Conservation (phyloP, 2,113 vertebrate species). For the Tautogolabrus adspersus region DNA sequence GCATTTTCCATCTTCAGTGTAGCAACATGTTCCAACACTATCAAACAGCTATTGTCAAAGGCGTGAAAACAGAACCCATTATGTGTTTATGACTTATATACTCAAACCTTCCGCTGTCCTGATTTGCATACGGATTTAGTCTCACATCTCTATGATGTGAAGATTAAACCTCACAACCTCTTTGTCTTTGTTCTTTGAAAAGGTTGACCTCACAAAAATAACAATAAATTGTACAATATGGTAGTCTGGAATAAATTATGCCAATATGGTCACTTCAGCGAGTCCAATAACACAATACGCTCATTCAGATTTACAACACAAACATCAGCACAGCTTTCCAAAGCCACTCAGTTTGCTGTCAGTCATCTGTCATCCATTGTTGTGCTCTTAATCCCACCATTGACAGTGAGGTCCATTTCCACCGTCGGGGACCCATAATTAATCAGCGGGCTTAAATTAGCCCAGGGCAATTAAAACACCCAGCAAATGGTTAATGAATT, state of each 20-base stretch:
- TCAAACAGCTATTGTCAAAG: too few relatives aligned
- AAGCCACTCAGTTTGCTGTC: conserved; percentile 75
- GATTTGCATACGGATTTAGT: background rate
- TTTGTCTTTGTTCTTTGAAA: conserved; percentile 31
- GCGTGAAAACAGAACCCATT: too few relatives aligned
- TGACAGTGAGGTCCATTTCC: conserved; percentile 65
- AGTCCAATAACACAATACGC: conserved; percentile 57
- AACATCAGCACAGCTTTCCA: conserved; percentile 75
- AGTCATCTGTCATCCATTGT: conserved; percentile 81
- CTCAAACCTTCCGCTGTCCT: too few relatives aligned
- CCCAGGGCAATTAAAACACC: conserved; percentile 77
- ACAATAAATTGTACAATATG: conserved; percentile 54
- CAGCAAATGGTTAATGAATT: conserved; percentile 73
- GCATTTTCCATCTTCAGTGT: too few relatives aligned
- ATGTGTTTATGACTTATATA: too few relatives aligned
- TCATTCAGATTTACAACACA: conserved; percentile 70
- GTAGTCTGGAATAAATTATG: conserved; percentile 46
- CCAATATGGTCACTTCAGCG: conserved; percentile 55
- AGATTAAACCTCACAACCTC: conserved; percentile 1
- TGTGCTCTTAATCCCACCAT: conserved; percentile 70
- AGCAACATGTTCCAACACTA: too few relatives aligned
- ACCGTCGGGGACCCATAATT: conserved; percentile 60
- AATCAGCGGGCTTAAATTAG: conserved; percentile 77
- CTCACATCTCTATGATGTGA: conserved; percentile 4
- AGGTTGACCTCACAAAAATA: conserved; percentile 64